Conservation (phyloP, 2,797 vertebrate species). For the Arremon aurantiirostris region DNA sequence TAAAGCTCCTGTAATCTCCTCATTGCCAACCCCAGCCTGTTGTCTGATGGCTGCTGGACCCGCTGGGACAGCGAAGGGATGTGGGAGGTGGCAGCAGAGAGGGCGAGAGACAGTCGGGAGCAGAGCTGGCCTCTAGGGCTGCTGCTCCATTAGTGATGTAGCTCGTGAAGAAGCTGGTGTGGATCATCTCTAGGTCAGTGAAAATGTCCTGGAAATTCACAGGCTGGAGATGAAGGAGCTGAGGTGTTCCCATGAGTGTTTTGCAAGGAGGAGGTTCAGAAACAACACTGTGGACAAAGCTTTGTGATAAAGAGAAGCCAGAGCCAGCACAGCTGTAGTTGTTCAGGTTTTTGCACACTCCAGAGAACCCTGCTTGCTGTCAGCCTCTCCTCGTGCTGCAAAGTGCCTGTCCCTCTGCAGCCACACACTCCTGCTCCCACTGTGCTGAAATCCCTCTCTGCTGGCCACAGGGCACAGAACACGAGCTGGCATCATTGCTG, state of each 20-base stretch:
- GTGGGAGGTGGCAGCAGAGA: background rate
- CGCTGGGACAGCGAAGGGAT: background rate
- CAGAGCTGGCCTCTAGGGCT: background rate
- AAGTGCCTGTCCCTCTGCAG: background rate
- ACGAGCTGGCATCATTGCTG: accelerated
- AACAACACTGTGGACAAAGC: background rate
- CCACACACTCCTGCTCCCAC: background rate
- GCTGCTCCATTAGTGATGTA: accelerated
- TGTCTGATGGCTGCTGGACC: background rate
- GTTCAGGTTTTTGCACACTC: background rate
- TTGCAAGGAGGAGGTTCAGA: background rate
- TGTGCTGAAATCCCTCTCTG: background rate
- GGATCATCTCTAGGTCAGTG: background rate
- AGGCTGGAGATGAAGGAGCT: background rate
- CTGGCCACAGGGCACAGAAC: background rate
- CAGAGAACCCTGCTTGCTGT: accelerated
- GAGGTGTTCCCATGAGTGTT: background rate
- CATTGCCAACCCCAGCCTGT: background rate
- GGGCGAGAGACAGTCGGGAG: accelerated
- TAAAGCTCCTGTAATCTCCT: conserved; percentile 46
- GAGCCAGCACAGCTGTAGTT: background rate
- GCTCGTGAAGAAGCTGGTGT: background rate
- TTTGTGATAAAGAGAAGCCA: background rate
- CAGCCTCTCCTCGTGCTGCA: background rate
- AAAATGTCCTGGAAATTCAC: background rate